Base-by-base conservation (phyloP, 2,888 invertebrate genomes). In the Rhorus exstirpatorius region DNA sequence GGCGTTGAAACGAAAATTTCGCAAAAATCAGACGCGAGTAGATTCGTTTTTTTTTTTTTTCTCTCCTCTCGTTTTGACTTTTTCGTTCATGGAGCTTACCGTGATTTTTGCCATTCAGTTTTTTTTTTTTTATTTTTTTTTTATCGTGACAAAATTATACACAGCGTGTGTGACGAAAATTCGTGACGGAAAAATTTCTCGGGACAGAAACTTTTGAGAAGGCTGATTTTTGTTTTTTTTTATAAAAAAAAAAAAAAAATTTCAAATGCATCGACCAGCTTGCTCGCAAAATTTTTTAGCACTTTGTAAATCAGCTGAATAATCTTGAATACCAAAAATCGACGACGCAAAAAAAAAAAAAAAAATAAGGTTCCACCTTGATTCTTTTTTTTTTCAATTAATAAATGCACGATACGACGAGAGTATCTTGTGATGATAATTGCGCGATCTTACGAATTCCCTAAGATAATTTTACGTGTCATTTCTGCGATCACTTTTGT, bases 81-180 rank as follows among this genome's bases (percentile, higher is more conserved):
- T 53, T 79, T 75, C 49, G 67, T 79, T 63, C 83, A 88, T 87
- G 87, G 83, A 89, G 86, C 84, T 86, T 88, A 89, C 88, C n/a
- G n/a, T 87, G 91, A 91, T 91, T 90, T 91, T 90, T 92, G 90
- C 91, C 91, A 89, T 91, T 91, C 84, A 70, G 70, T 76, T 67
- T 61, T 44, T 77, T 58, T 65, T 68, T 41, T n/a, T n/a, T n/a
- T n/a, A n/a, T n/a, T n/a, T n/a, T n/a, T n/a, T n/a, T n/a, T n/a
- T n/a, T n/a, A n/a, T n/a, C 24, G 61, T 79, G 41, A 74, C 58
- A 68, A 70, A 70, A 75, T 72, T 65, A 76, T 72, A 72, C 61
- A 44, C 31, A 68, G 31, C 55, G 70, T 55, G 53, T 44, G 76
- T 55, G 71, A 53, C 76, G 55, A 76, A 80, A 83, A 10, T 7